Evolutionary conservation across 2,888 invertebrate genomes (phyloP), one percentile per base, ranked within the genome.

Genomic region (Omphaloscelis lunosa): DNA sequence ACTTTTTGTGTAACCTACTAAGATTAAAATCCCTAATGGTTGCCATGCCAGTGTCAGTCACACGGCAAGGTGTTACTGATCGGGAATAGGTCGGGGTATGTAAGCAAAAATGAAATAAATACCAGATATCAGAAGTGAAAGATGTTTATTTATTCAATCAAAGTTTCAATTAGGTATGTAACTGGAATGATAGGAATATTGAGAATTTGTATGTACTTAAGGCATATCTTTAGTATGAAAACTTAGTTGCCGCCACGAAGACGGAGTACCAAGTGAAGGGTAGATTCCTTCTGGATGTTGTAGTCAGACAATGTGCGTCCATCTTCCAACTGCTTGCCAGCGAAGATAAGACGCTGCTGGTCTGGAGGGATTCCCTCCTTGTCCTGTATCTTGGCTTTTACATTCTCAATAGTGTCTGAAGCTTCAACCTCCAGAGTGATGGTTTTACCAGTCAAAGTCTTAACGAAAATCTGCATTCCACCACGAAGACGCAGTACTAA

Each of bases 231-330:
- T 62, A 45, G 53, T 27, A 51, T 77, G 29, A 82, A 56, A 65
- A 69, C 34, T 86, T 89, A 91, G 78, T 85, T 82, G 75, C 91
- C 79, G 34, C 91, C 66, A 89, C 93, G 89, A 0, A 95, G 91
- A 90, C 95, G 93, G 2, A 95, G 66, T 0, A 95, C 95, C 34
- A 95, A 75, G 53, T 94, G 94, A 0, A 94, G 89, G 0, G 94
- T 94, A 0, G 94, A 94, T 39, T 94, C 94, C 6, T 94, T 94
- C 29, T 94, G 94, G 5, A 94, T 94, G 34, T 82, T 83, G 27
- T 63, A 63, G 8, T 63, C 63, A 4, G 82, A 82, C 1, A 82
- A 74, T 6, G 75, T 75, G 15, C 75, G 75, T 2, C 75, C 75
- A 4, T 75, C 75, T 17, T 75, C 75, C 1, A 75, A 20, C 2